phyloP scores from a whole-genome alignment of 1,140 invertebrate genomes.

The Mercenaria mercenaria region DNA sequence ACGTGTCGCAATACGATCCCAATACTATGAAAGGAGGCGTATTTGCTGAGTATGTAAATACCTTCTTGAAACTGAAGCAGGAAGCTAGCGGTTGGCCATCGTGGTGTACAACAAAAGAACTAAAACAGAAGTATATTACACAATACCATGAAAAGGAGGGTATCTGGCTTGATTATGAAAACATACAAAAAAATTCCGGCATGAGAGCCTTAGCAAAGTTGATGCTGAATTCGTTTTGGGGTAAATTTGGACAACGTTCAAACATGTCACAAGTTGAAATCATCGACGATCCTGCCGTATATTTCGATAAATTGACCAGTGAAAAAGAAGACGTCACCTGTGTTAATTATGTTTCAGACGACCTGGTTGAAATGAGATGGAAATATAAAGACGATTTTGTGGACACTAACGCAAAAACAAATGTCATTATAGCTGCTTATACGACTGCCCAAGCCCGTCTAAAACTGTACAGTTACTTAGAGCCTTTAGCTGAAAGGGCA shows the following conservation, averaged over 20 bases:
- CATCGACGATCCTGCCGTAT: background rate
- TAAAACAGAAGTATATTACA: no score
- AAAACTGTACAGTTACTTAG: constrained; percentile 82
- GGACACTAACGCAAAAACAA: constrained; percentile 60
- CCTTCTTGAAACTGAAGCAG: constrained; percentile 27
- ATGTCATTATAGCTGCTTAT: constrained; percentile 82
- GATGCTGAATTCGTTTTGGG: constrained; percentile 11
- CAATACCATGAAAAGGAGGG: no score
- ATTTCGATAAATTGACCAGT: constrained; percentile 9
- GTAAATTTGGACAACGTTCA: background rate
- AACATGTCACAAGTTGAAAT: constrained; percentile 14
- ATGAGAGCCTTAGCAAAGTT: constrained; percentile 25
- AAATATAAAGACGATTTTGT: background rate
- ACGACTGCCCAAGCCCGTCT: constrained; percentile 84
- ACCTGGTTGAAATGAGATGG: no score
- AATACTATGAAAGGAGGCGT: background rate
- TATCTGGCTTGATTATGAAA: background rate
- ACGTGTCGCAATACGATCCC: background rate
- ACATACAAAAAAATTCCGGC: no score
- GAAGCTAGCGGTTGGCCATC: constrained; percentile 20
- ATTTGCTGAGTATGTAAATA: constrained; percentile 58
- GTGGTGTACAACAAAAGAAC: no score
- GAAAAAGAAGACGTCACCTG: background rate
- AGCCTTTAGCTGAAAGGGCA: constrained; percentile 76
- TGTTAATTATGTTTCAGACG: background rate